Base-by-base conservation (phyloP, 1,140 invertebrate genomes). In the Carcinoscorpius rotundicauda region DNA sequence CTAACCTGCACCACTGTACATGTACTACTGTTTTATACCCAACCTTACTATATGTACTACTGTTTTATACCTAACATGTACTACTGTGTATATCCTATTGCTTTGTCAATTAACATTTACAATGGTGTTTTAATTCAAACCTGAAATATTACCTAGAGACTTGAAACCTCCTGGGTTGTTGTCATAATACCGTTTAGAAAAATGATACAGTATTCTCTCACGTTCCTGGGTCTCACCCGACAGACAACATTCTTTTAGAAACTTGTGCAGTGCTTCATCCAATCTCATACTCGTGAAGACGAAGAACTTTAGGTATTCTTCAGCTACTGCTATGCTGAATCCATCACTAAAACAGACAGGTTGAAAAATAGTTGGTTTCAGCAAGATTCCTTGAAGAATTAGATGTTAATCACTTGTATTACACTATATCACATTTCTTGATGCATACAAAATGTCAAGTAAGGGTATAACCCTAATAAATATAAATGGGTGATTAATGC, bases 161-260 rank as follows among this genome's bases (percentile, higher is more conserved):
- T 63, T 64, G 60, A 66, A 69, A 4, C 50, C 52, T 51, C 70
- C 87, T 3, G 92, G 92, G 82, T 99, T 99, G 75, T 92, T 97
- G 75, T 97, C 91, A 63, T 97, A 82, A 80, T 88, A 99, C 58
- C 94, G 82, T 71, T 91, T 87, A 51, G 94, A 96, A 81, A 99
- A 99, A 80, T 98, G 93, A 67, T 93, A 88, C 64, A 99, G 83
- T 59, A 99, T 92, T 62, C 95, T 81, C 76, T 98, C 96, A 49
- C 96, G 81, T 77, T 99, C 95, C 77, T 98, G 93, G 49, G 95
- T 98, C 80, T 99, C 97, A 4, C 97, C 97, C 66, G 87, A 87
- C 53, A 98, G 81, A 69, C 88, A 89, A 78, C 98, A 97, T 73
- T 94, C 86, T 71, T 86, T 85, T 61, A 98, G 84, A 80, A 99